phyloP scores from a whole-genome alignment of 2,113 vertebrate genomes.

The Prionailurus viverrinus region DNA sequence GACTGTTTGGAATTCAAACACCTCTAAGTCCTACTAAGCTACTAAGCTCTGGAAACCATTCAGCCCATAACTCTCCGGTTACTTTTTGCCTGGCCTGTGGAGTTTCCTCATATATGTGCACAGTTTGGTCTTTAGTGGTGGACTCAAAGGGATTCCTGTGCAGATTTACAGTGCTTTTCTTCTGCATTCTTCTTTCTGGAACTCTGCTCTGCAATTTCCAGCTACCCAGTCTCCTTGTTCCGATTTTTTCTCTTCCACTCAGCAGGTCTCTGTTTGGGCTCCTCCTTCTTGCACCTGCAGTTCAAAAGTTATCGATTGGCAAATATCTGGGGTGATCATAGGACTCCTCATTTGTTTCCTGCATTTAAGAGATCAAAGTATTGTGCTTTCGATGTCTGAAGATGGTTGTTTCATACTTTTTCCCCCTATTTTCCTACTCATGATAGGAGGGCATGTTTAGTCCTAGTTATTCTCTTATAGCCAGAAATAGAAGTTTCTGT shows the following conservation, averaged over 20 bases:
- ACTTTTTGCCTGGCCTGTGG: not conserved
- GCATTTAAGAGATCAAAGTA: not conserved
- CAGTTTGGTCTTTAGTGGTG: too few species aligned
- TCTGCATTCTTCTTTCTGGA: not conserved
- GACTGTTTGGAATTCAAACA: not conserved
- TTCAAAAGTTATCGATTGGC: not conserved
- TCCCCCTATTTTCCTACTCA: not conserved
- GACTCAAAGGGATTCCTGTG: not conserved
- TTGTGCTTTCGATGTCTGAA: not conserved
- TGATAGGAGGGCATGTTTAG: not conserved
- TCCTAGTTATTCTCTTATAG: not conserved
- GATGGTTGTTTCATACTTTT: not conserved
- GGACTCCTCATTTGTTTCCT: not conserved
- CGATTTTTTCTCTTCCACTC: not conserved
- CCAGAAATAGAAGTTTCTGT: not conserved
- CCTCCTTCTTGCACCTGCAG: not conserved
- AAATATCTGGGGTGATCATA: not conserved
- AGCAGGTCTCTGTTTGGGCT: not conserved
- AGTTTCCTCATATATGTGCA: not conserved
- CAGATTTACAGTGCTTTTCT: too few species aligned
- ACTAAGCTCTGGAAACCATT: not conserved
- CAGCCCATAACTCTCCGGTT: not conserved
- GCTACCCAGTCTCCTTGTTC: not conserved
- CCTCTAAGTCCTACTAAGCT: not conserved
- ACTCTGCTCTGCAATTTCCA: not conserved